These are phyloP conservation scores for Ancistrus triradiatus DNA, from an alignment of 2,113 vertebrate genomes.

Conservation along the genomic window DNA sequence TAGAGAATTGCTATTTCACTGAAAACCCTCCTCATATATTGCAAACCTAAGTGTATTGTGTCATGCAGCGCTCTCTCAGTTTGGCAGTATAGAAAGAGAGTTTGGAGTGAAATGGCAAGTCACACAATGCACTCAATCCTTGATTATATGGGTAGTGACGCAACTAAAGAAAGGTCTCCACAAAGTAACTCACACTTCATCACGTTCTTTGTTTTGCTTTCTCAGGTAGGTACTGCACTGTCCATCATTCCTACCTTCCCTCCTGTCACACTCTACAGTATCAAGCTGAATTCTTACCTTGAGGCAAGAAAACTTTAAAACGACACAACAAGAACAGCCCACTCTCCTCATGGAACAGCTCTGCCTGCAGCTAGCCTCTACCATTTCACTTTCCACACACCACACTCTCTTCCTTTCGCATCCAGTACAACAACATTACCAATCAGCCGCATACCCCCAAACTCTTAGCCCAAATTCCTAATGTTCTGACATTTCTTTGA, in stretches of 20 bases:
- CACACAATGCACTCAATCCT: no score
- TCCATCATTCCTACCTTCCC: background rate
- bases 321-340: slow-evolving; percentile 10
- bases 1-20: no score
- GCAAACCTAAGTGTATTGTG: no score
- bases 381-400: slow-evolving; percentile 19
- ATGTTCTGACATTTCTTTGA: slow-evolving; percentile 34
- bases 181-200: background rate
- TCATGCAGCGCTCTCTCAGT: no score
- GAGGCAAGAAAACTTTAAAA: slow-evolving; percentile 24
- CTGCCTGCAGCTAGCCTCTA: slow-evolving; percentile 12
- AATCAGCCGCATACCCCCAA: slow-evolving; percentile 28
- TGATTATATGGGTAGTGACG: no score
- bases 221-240: background rate
- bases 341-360: slow-evolving; percentile 11
- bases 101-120: no score
- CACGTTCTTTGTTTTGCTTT: background rate
- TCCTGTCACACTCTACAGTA: no score
- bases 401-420: background rate
- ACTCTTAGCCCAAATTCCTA: slow-evolving; percentile 34
- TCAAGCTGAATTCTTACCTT: slow-evolving; percentile 16
- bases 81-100: no score
- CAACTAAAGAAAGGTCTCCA: background rate
- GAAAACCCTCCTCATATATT: no score
- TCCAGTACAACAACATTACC: slow-evolving; percentile 20